Conservation (phyloP, 2,113 vertebrate species). For the Neomonachus schauinslandi region DNA sequence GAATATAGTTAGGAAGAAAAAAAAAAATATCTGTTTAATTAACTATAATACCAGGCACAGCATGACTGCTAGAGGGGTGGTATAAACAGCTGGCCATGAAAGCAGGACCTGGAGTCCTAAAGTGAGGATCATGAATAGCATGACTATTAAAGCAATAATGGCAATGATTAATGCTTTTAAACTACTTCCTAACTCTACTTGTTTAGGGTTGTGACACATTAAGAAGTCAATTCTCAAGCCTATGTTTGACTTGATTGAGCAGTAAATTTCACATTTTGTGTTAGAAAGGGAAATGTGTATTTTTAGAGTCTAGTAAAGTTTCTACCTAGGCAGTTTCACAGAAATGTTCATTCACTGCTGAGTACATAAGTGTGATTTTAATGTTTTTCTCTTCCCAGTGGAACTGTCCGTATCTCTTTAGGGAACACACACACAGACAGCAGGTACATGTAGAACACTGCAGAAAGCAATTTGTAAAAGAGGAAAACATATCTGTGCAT, state of each 20-base stretch:
- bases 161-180: not conserved
- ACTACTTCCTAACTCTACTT: not conserved
- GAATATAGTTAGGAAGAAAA: not conserved
- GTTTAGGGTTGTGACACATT: not conserved
- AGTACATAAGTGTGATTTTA: conserved; percentile 35
- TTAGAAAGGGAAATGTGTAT: not conserved
- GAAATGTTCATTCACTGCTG: not conserved
- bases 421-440: not conserved
- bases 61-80: not conserved
- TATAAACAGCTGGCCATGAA: not conserved
- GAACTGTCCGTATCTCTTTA: not conserved
- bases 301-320: conserved; percentile 42
- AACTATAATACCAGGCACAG: not conserved
- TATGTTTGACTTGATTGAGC: not conserved
- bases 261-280: conserved; percentile 39
- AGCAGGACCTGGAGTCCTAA: not conserved
- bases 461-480: not conserved
- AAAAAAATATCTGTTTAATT: not conserved
- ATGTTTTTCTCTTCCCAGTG: not conserved
- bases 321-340: not conserved
- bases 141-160: not conserved
- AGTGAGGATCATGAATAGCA: not conserved
- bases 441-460: not conserved
- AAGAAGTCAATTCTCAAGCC: not conserved
- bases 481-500: not conserved